These are phyloP conservation scores for Pseudachorutes palmiensis DNA, from an alignment of 1,140 invertebrate genomes.

Conservation along the genomic window DNA sequence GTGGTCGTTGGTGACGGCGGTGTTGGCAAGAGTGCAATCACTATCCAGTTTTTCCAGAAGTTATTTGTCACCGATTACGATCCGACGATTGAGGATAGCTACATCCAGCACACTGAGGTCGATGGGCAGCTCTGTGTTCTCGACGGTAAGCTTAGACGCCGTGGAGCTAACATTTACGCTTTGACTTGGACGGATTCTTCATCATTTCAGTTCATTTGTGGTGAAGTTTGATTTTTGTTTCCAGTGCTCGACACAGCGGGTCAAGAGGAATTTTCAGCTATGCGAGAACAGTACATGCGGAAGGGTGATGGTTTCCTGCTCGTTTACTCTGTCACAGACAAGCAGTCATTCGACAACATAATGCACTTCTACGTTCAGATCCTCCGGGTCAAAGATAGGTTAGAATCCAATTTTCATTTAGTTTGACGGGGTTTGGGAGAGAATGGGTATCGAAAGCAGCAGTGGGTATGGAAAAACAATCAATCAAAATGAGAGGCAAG, in stretches of 20 bases:
- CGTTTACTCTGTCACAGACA: constrained; percentile 62
- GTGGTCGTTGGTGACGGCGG: constrained; percentile 79
- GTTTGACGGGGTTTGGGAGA: background rate
- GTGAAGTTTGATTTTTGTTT: constrained; percentile 38
- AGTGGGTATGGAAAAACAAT: no score
- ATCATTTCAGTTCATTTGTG: background rate
- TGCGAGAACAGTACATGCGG: constrained; percentile 82
- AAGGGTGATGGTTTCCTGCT: constrained; percentile 90
- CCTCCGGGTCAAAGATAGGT: constrained; percentile 79
- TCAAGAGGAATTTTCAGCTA: constrained; percentile 79
- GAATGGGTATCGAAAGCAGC: no score
- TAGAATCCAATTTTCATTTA: constrained; percentile 41
- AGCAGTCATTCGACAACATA: constrained; percentile 56
- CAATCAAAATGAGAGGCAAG: no score
- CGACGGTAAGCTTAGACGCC: constrained; percentile 59
- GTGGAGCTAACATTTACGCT: no score
- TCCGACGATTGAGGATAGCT: constrained; percentile 83
- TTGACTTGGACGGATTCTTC: background rate
- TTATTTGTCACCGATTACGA: constrained; percentile 83
- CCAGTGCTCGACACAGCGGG: constrained; percentile 83
- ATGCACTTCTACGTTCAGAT: constrained; percentile 81
- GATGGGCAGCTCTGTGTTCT: constrained; percentile 85
- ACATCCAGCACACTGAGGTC: constrained; percentile 79
- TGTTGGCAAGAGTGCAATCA: constrained; percentile 82
- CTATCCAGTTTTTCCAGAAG: constrained; percentile 82